A percentile compares a stretch with the other conserved stretches of the same genome.
Evolutionary conservation across 2,113 vertebrate genomes (phyloP).

Genomic region (Dicrurus megarhynchus): DNA sequence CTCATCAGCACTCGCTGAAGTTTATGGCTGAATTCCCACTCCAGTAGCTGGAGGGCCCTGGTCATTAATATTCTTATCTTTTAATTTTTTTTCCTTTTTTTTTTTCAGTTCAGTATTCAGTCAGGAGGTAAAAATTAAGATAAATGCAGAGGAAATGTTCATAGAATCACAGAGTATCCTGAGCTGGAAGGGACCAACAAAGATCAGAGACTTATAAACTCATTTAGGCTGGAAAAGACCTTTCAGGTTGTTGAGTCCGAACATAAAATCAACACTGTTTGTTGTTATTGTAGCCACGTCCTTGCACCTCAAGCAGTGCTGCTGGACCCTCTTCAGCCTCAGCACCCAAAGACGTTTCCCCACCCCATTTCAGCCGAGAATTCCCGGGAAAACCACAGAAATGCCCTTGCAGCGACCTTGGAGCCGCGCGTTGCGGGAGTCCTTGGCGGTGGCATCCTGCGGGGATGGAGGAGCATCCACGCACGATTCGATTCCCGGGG

Average conservation of each 20-base stretch:
- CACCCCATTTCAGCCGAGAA: neutral
- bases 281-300: fast-evolving
- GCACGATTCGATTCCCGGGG: neutral
- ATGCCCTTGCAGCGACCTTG: neutral
- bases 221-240: neutral
- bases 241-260: neutral
- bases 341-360: neutral
- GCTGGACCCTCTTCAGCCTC: neutral
- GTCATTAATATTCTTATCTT: neutral
- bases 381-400: fast-evolving
- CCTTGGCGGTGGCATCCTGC: neutral
- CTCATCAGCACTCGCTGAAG: neutral
- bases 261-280: neutral
- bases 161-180: neutral
- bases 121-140: neutral
- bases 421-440: fast-evolving
- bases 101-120: neutral
- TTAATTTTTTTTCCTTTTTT: fast-evolving
- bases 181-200: neutral
- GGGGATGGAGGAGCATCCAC: neutral
- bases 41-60: neutral
- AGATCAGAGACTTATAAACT: neutral
- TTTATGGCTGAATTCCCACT: neutral
- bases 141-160: neutral
- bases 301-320: neutral